A percentile compares a stretch with the other conserved stretches of the same genome.
phyloP scores from a whole-genome alignment of 2,888 invertebrate genomes.

The Drosophila anomelani region DNA sequence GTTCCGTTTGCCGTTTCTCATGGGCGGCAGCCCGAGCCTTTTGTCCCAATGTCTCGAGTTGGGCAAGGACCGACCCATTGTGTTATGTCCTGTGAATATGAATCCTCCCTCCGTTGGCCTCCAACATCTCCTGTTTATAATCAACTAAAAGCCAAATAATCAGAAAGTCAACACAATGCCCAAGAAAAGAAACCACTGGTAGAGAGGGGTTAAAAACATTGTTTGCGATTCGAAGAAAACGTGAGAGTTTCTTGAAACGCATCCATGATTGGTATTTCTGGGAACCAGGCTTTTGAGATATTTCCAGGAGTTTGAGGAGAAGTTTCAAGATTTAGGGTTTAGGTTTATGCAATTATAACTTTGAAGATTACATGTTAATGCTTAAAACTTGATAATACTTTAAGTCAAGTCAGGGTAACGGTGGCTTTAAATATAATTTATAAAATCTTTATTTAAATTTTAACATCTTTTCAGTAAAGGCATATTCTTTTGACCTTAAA shows the following conservation, averaged over 20 bases:
- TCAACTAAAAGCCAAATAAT: slow-evolving; percentile 78
- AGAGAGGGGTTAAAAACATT: slow-evolving; percentile 33
- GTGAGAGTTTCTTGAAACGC: slow-evolving; percentile 10
- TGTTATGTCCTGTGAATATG: slow-evolving; percentile 49
- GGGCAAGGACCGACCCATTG: slow-evolving; percentile 49
- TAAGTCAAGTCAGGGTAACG: too few species aligned
- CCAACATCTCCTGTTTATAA: slow-evolving; percentile 57
- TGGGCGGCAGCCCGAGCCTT: slow-evolving; percentile 40
- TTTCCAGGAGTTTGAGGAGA: not conserved
- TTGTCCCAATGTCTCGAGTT: slow-evolving; percentile 42
- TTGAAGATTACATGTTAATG: not conserved
- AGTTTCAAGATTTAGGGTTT: not conserved
- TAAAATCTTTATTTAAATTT: not conserved
- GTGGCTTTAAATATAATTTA: not conserved
- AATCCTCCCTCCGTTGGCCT: slow-evolving; percentile 12
- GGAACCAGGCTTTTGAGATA: not conserved
- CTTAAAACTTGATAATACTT: not conserved
- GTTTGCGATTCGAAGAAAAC: slow-evolving; percentile 17
- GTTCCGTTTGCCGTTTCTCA: slow-evolving; percentile 60
- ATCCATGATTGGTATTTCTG: slow-evolving; percentile 20
- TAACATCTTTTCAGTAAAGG: not conserved
- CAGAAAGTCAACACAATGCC: slow-evolving; percentile 70
- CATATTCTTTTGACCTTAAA: not conserved
- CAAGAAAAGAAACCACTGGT: slow-evolving; percentile 14
- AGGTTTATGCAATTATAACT: slow-evolving; percentile 8